Percentiles rank a stretch among this genome's conserved stretches.
Conservation (phyloP, 2,797 vertebrate species). For the Malacoctenus gilli region DNA sequence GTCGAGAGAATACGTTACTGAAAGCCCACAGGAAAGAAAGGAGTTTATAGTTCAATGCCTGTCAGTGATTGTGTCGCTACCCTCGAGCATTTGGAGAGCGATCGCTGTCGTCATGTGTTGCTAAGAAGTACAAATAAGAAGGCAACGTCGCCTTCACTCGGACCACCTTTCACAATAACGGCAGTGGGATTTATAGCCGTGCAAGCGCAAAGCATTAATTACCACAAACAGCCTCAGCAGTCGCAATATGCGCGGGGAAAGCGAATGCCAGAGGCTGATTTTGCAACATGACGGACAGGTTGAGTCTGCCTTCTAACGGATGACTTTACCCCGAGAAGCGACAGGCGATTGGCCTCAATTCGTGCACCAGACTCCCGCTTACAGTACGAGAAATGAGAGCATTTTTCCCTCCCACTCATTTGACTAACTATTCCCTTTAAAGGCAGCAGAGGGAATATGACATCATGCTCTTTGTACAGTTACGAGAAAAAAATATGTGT, state of each 20-base stretch:
- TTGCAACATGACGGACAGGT: conserved; percentile 23
- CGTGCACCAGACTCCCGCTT: conserved; percentile 13
- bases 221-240: conserved; percentile 37
- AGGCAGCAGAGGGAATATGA: conserved; percentile 58
- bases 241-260: conserved; percentile 24
- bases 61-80: conserved; percentile 35
- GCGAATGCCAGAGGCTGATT: conserved; percentile 20
- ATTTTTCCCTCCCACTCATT: conserved; percentile 45
- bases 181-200: conserved; percentile 26
- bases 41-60: conserved; percentile 37
- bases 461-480: conserved; percentile 62
- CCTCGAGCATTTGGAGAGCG: conserved; percentile 38
- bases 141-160: conserved; percentile 19
- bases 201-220: conserved; percentile 39
- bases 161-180: conserved; percentile 32
- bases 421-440: conserved; percentile 62
- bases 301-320: conserved; percentile 3
- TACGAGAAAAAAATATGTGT: conserved; percentile 59
- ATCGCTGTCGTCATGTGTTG: conserved; percentile 12
- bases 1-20: conserved; percentile 9
- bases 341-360: conserved; percentile 7
- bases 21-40: conserved; percentile 20
- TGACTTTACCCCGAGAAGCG: conserved; percentile 17
- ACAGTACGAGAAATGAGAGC: conserved; percentile 32
- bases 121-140: conserved; percentile 45